Evolutionary conservation across 2,888 invertebrate genomes (phyloP).

Genomic region (Protonemura montana): DNA sequence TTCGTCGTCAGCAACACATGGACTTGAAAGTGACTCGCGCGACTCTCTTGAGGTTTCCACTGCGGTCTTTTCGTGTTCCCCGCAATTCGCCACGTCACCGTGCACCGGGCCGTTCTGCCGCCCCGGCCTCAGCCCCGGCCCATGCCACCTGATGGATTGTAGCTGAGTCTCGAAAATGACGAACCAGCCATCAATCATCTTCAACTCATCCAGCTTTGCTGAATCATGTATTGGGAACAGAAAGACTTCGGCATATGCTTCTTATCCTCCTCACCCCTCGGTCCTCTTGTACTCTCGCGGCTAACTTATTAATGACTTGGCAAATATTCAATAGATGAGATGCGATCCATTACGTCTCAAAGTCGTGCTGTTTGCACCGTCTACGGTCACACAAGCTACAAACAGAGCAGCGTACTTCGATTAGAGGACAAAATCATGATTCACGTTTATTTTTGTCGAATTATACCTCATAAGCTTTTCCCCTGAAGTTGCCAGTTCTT

Average conservation of each 20-base stretch:
- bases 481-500: background rate
- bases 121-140: constrained; percentile 21
- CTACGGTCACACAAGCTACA: background rate
- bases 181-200: constrained; percentile 44
- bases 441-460: background rate
- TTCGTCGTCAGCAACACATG: background rate
- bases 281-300: background rate
- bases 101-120: constrained; percentile 24
- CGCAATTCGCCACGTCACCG: constrained; percentile 41
- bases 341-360: constrained; percentile 37
- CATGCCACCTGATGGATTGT: constrained; percentile 40
- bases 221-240: constrained; percentile 36
- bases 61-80: background rate
- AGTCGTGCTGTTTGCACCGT: constrained; percentile 21
- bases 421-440: background rate
- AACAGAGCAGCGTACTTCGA: background rate
- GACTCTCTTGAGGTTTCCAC: constrained; percentile 7
- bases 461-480: background rate
- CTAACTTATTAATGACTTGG: constrained; percentile 49
- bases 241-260: constrained; percentile 29
- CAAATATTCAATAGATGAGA: constrained; percentile 47
- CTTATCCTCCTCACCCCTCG: constrained; percentile 14
- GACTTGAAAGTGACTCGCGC: background rate
- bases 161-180: constrained; percentile 25
- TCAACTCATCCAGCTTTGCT: constrained; percentile 41